Evolutionary conservation across 2,113 vertebrate species (phyloP), one percentile per base, ranked within the genome.

Genomic region (Pogona vitticeps): DNA sequence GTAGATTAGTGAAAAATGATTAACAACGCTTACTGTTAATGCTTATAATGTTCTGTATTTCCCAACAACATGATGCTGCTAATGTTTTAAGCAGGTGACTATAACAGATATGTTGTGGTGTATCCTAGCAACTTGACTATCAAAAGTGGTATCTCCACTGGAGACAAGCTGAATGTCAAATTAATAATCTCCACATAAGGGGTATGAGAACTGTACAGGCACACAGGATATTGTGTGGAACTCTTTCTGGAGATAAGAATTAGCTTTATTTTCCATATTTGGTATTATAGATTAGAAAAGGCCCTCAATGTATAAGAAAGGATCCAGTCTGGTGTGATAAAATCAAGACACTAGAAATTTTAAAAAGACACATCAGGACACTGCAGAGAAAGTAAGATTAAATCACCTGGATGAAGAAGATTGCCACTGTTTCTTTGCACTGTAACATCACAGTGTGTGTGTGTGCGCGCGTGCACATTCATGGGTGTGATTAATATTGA

Each of bases 271-370:
- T 96, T 97, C 98, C 28, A 97, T 99, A 92, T 99, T 99, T 94
- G 96, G 96, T 89, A 96, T 98, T 87, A 99, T 99, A 96, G 99
- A 99, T 94, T 99, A 98, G 94, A 97, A 97, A 0, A 98, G 99
- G 90, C 94, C 97, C 1, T 71, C 91, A 73, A 83, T 98, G 72
- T 97, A 97, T 83, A 97, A 95, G 89, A 99, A 99, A 95, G 98
- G 98, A 80, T 98, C 97, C 2, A 92, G 96, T 12, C 91, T 99
- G 85, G 95, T 98, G 90, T 98, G 98, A 98, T 97, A 98, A 89
- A 98, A 96, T 31, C 98, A 99, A 96, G 95, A 96, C 0, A 89
- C 76, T 6, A 36, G 33, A 56, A 52, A 28, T 28, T 56, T 67
- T 5, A 97, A 95, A 20, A 98, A 98, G 83, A 88, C 95, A 12